phyloP scores from a whole-genome alignment of 2,888 invertebrate genomes.

The Sphaerophoria rueppellii region DNA sequence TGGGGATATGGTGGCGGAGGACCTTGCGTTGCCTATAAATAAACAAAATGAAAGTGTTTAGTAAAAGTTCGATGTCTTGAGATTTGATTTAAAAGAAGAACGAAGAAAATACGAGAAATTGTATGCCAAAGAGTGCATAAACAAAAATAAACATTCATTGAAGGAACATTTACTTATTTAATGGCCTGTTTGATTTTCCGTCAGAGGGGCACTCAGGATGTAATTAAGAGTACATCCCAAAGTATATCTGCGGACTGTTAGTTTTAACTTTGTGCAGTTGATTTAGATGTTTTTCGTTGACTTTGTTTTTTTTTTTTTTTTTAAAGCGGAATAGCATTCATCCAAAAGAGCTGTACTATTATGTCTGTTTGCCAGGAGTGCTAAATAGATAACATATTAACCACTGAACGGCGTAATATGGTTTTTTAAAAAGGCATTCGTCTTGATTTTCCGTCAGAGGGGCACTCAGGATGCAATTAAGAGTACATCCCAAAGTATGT shows the following conservation, averaged over 20 bases:
- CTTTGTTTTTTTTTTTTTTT: too few species aligned
- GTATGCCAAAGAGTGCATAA: constrained; percentile 51
- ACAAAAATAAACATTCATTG: constrained; percentile 28
- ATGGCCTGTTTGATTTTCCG: constrained; percentile 65
- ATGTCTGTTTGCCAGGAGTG: constrained; percentile 24
- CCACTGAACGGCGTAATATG: not conserved
- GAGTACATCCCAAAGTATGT: constrained; percentile 64
- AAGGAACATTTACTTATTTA: constrained; percentile 37
- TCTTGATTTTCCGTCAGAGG: constrained; percentile 70
- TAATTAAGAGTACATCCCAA: constrained; percentile 58
- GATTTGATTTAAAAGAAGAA: not conserved
- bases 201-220: constrained; percentile 67
- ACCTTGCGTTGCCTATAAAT: constrained; percentile 83
- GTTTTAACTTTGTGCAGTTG: not conserved
- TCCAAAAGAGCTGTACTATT: too few species aligned
- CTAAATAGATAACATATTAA: constrained; percentile 40
- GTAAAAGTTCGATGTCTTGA: not conserved
- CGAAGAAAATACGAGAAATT: not conserved
- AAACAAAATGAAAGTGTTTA: constrained; percentile 4
- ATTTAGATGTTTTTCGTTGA: too few species aligned
- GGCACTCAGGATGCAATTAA: constrained; percentile 64
- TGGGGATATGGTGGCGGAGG: constrained; percentile 92
- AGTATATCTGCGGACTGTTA: constrained; percentile 64
- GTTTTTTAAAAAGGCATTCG: constrained; percentile 39
- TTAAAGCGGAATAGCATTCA: too few species aligned